Evolutionary conservation across 2,113 vertebrate genomes (phyloP).

Genomic region (Cariama cristata): DNA sequence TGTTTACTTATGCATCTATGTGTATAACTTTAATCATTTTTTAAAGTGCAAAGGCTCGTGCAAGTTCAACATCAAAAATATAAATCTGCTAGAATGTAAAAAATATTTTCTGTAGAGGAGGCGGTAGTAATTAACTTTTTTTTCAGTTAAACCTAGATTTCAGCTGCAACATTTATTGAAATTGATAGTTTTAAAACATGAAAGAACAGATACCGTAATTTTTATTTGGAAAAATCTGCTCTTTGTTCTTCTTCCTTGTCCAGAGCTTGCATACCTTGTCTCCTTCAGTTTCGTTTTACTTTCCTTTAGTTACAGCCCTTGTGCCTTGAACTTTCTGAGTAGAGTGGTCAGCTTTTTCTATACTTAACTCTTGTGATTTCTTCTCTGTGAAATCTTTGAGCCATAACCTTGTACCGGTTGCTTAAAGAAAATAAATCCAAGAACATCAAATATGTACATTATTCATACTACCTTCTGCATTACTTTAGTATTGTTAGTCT

Average conservation of each 20-base stretch:
- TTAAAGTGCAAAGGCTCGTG: background rate
- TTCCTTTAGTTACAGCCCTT: background rate
- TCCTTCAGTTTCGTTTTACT: background rate
- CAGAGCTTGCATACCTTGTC: background rate
- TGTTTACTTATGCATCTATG: fast-evolving
- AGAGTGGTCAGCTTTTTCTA: background rate
- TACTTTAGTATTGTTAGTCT: background rate
- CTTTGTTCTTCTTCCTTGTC: background rate
- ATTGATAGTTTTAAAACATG: background rate
- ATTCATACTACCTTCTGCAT: background rate
- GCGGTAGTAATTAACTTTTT: background rate
- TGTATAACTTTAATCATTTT: background rate
- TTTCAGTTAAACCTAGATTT: background rate
- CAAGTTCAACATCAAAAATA: background rate
- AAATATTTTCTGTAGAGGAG: background rate
- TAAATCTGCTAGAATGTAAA: background rate
- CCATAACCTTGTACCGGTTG: fast-evolving
- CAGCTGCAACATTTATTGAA: background rate
- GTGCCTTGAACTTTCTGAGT: background rate
- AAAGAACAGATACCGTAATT: background rate
- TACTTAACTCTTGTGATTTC: background rate
- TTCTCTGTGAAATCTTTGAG: background rate
- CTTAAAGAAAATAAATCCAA: background rate
- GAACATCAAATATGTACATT: background rate
- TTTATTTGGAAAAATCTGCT: background rate